Evolutionary conservation across 2,888 invertebrate genomes (phyloP), one percentile per base, ranked within the genome.

Genomic region (Steinernema carpocapsae): DNA sequence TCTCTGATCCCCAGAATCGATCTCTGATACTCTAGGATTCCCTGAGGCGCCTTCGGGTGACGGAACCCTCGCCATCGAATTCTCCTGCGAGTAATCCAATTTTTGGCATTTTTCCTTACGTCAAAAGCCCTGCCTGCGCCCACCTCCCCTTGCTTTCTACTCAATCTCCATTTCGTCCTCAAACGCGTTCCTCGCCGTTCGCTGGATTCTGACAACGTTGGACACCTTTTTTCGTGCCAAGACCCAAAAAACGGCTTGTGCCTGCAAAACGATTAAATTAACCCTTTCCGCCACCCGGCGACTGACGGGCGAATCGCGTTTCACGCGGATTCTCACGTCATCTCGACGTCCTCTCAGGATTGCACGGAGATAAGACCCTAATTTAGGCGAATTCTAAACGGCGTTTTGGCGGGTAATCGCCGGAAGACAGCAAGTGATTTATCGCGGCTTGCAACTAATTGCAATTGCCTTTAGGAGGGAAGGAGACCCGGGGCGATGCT

Each of bases 11-110:
- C n/a, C n/a, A n/a, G n/a, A n/a, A n/a, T n/a, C n/a, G n/a, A n/a
- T n/a, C n/a, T n/a, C n/a, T n/a, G n/a, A n/a, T n/a, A n/a, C n/a
- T n/a, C n/a, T n/a, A n/a, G n/a, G n/a, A n/a, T n/a, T n/a, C n/a
- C n/a, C n/a, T n/a, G n/a, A n/a, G n/a, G n/a, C n/a, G n/a, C n/a
- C n/a, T n/a, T n/a, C n/a, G n/a, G n/a, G n/a, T n/a, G n/a, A n/a
- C n/a, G n/a, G n/a, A n/a, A n/a, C n/a, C n/a, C n/a, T n/a, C n/a
- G n/a, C 26, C 56, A 22, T 10, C 56, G 6, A 6, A 6, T 22
- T 56, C 56, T 56, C 14, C 17, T 26, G 56, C 7, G 56, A 56
- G 56, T 56, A 56, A 56, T 56, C 56, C 26, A 24, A 56, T 56
- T 56, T n/a, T n/a, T n/a, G n/a, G n/a, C 22, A 12, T 22, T 19